Conservation (phyloP, 92 coral and sea anemone species). For the Phenganax subtilis region DNA sequence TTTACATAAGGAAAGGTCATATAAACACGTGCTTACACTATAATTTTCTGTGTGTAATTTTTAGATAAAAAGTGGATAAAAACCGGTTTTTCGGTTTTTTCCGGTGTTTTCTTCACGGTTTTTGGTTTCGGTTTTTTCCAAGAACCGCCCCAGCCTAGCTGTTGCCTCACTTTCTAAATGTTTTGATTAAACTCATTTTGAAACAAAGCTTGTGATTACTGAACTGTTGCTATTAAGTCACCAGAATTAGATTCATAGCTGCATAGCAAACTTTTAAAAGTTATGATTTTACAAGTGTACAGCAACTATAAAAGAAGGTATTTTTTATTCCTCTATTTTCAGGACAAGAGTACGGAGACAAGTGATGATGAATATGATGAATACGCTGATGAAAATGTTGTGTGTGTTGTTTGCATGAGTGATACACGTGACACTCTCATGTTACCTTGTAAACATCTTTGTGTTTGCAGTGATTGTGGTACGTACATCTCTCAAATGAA, state of each 20-base stretch:
- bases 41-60: too few species aligned
- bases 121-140: too few species aligned
- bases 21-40: too few species aligned
- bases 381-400: constrained; percentile 62
- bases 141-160: too few species aligned
- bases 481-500: constrained; percentile 17
- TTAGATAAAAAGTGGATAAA: too few species aligned
- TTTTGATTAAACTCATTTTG: not conserved
- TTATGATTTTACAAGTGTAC: not conserved
- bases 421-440: constrained; percentile 91
- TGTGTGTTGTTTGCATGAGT: constrained; percentile 92
- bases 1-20: too few species aligned
- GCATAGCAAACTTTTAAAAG: too few species aligned
- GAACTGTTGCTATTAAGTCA: too few species aligned
- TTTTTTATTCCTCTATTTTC: constrained; percentile 6
- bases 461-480: constrained; percentile 94
- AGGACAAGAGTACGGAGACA: constrained; percentile 47
- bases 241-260: not conserved
- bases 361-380: constrained; percentile 59
- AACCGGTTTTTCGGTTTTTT: too few species aligned
- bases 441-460: constrained; percentile 90
- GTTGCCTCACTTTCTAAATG: not conserved
- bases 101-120: too few species aligned
- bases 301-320: not conserved
- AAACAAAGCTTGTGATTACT: too few species aligned